Conservation (phyloP, 2,888 invertebrate species). For the Sepioteuthis lessoniana region DNA sequence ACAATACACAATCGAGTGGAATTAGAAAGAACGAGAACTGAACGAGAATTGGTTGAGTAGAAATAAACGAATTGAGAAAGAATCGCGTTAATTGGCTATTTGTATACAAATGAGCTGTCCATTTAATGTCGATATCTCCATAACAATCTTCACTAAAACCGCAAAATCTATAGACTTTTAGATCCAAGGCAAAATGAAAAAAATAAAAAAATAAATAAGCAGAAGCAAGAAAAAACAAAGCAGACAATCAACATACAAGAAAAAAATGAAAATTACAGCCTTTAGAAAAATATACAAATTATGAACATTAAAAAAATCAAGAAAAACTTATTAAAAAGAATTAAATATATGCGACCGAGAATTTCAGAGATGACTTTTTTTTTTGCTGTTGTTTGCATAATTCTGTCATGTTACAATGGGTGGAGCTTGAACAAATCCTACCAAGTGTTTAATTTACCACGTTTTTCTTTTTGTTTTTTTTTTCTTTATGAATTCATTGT, state of each 20-base stretch:
- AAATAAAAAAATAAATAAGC: too few species aligned
- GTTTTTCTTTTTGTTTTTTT: too few species aligned
- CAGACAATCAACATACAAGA: background rate
- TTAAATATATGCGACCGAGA: background rate
- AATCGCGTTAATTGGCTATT: background rate
- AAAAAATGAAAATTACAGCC: background rate
- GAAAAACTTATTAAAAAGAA: background rate
- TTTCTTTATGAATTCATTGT: too few species aligned
- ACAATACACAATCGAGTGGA: background rate
- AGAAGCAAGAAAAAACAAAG: background rate
- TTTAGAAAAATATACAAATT: background rate
- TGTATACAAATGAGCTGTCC: background rate
- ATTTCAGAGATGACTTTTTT: too few species aligned
- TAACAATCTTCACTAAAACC: background rate
- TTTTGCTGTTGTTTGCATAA: too few species aligned
- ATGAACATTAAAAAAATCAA: background rate
- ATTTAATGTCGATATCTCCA: background rate
- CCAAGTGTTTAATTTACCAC: too few species aligned
- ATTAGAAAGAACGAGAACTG: background rate
- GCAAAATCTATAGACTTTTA: slow-evolving; percentile 1
- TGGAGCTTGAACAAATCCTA: too few species aligned
- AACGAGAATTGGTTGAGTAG: background rate
- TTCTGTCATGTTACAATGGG: too few species aligned
- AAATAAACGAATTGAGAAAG: background rate
- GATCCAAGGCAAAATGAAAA: background rate